Evolutionary conservation across 1,140 invertebrate species (phyloP).

Genomic region (Ips nitidus): DNA sequence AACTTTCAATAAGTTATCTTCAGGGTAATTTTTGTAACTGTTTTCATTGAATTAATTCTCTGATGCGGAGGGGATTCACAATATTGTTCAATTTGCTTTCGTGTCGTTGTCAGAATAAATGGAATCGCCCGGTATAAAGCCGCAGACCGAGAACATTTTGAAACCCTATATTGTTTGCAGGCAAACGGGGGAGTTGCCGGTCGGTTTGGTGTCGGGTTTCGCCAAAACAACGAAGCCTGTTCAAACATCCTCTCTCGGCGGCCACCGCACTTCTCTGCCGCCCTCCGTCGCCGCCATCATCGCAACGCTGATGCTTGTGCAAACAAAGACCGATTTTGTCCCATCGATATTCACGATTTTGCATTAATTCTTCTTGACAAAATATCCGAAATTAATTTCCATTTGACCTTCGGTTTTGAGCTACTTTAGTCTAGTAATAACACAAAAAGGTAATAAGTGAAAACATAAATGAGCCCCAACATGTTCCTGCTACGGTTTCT

Average conservation of each 20-base stretch:
- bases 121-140: conserved; percentile 22
- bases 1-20: no score
- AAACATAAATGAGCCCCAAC: no score
- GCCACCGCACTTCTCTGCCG: conserved; percentile 12
- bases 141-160: conserved; percentile 25
- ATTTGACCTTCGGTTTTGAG: no score
- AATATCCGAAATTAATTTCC: no score
- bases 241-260: conserved; percentile 31
- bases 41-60: no score
- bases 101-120: not conserved
- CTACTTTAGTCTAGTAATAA: no score
- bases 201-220: conserved; percentile 31
- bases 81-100: no score
- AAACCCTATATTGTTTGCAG: conserved; percentile 37
- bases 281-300: conserved; percentile 14
- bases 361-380: no score
- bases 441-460: no score
- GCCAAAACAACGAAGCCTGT: conserved; percentile 38
- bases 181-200: conserved; percentile 26
- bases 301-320: conserved; percentile 4
- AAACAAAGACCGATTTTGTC: conserved; percentile 26
- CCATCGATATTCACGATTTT: no score
- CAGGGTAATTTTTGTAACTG: no score
- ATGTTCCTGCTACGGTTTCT: conserved; percentile 16
- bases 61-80: no score